Base-by-base conservation (phyloP, 2,888 invertebrate species). In the Amphipoea oculea region DNA sequence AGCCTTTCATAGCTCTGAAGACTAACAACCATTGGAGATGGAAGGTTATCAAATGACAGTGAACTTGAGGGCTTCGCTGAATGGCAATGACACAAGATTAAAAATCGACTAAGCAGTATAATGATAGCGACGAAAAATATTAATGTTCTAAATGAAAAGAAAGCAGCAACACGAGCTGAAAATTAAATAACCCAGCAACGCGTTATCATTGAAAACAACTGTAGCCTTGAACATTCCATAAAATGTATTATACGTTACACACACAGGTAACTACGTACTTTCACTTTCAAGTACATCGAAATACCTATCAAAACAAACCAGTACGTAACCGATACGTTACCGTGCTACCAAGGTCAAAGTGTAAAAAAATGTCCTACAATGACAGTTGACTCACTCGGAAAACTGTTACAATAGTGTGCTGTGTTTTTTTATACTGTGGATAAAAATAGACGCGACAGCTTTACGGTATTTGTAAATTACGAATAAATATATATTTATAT, bases 151-250 rank as follows among this genome's bases (percentile, higher is more conserved):
- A 74, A 60, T n/a, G 4, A 57, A 78, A 51, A 67, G 4, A 78
- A 51, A 76, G 40, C 14, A n/a, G 20, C 5, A 48, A 2, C 1
- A 7, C 1, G 23, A 11, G 3, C 20, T 57, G 14, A 45, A 45
- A 51, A 77, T 6, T 40, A 67, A 23, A 9, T 63, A 29, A 83
- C 57, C 14, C 42, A 42, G 29, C 23, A 65, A n/a, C 4, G 2
- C 23, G 29, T 70, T 84, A 78, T 84, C 79, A 36, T 36, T 54
- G n/a, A 78, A 83, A 70, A 70, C 78, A 78, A 83, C 2, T 70
- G 4, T 36, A 84, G 48, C 79, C 63, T 79, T 84, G 72, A 79
- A 57, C 62, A 79, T 2, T 3, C 12, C 54, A 67, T 67, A 9
- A 51, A 70, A 17, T 66, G 0, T 17, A 40, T 11, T 11, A 12